Evolutionary conservation across 1,140 invertebrate genomes (phyloP).

Genomic region (Drosophila guanche): DNA sequence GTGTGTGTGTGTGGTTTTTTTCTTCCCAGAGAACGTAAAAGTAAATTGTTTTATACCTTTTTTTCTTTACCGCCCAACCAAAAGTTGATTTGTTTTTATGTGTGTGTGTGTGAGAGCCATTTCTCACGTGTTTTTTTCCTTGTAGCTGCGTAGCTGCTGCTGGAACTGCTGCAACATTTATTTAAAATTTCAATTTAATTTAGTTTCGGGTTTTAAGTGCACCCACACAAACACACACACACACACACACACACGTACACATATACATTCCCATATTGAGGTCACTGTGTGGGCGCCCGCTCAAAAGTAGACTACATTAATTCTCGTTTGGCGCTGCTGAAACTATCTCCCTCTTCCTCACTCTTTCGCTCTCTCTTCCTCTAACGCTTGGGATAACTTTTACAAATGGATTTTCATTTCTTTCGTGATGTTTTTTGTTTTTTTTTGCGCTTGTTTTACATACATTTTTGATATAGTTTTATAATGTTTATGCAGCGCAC

Average conservation of each 20-base stretch:
- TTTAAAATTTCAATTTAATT: slow-evolving; percentile 82
- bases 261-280: slow-evolving; percentile 44
- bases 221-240: slow-evolving; percentile 26
- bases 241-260: neutral
- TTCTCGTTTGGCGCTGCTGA: slow-evolving; percentile 62
- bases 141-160: slow-evolving; percentile 33
- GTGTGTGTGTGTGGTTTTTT: slow-evolving; percentile 8
- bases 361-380: neutral
- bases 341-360: slow-evolving; percentile 10
- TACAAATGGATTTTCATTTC: slow-evolving; percentile 66
- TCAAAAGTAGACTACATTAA: slow-evolving; percentile 78
- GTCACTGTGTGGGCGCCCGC: slow-evolving; percentile 59
- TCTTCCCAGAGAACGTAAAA: slow-evolving; percentile 44
- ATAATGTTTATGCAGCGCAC: slow-evolving; percentile 56
- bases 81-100: slow-evolving; percentile 52
- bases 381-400: slow-evolving; percentile 54
- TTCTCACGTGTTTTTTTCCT: slow-evolving; percentile 61
- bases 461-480: slow-evolving; percentile 57
- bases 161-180: slow-evolving; percentile 47
- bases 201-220: slow-evolving; percentile 78
- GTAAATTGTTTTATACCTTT: slow-evolving; percentile 77
- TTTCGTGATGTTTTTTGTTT: slow-evolving; percentile 8
- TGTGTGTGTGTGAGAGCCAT: slow-evolving; percentile 43
- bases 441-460: slow-evolving; percentile 31
- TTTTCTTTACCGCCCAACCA: slow-evolving; percentile 11